Evolutionary conservation across 2,113 vertebrate genomes (phyloP), one percentile per base, ranked within the genome.

Genomic region (Illadopsis cleaveri): DNA sequence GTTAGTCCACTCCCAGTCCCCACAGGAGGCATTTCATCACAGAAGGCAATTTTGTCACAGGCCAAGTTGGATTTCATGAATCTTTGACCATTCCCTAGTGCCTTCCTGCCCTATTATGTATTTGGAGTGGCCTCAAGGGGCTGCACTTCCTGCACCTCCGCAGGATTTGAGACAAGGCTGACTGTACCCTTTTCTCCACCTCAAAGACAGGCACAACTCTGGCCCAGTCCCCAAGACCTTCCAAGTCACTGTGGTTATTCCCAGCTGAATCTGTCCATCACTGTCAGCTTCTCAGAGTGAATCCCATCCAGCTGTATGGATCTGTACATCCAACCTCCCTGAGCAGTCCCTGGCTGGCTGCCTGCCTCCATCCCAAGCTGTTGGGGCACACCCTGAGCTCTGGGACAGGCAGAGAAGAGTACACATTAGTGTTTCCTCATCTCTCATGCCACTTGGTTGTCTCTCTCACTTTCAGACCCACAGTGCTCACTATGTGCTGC

Each of bases 341-440:
- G 33, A 60, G 30, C 17, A 54, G 37, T 5, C 51, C 4, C 31
- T 44, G n/a, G n/a, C 70, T 51, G 24, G 27, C n/a, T 27, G 5
- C 9, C 5, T 0, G 0, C 3, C 60, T 66, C 45, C 31, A 64
- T 23, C n/a, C 38, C 65, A 40, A 37, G 24, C 4, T 71, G 2
- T 7, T 3, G 5, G 33, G 28, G 28, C 28, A 56, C 48, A 40
- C 40, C 37, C 8, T 1, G 4, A 58, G 31, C 12, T 50, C 68
- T 45, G 10, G 23, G 11, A 14, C 19, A 64, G 15, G 24, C 20
- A 53, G 56, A 40, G 35, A 37, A 66, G 20, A 30, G 22, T 9
- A 21, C 23, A 47, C 20, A 51, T 14, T 13, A 50, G 27, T 0
- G 0, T 75, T 77, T 81, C 62, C 42, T 35, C 37, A 7, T 24